phyloP scores from a whole-genome alignment of 2,888 invertebrate species.

The Drosophila falleni region DNA sequence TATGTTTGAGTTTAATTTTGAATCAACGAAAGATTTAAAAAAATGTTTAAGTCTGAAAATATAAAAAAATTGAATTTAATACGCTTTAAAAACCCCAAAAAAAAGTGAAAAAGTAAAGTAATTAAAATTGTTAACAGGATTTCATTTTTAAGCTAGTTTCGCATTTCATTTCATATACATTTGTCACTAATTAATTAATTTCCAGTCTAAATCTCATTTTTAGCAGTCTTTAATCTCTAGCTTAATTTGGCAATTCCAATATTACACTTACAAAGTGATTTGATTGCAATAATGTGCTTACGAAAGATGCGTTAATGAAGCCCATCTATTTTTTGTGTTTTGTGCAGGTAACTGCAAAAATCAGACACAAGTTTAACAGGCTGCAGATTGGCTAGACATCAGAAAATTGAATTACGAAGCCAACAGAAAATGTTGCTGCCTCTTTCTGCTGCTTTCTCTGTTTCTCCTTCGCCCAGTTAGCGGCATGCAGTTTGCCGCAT shows the following conservation, averaged over 20 bases:
- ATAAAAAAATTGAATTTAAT: no score
- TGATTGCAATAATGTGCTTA: slow-evolving; percentile 7
- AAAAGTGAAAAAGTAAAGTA: no score
- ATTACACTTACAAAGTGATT: background rate
- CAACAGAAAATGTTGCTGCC: background rate
- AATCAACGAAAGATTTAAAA: no score
- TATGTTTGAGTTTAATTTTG: no score
- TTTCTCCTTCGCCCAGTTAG: background rate
- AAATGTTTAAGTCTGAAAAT: no score
- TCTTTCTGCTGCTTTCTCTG: background rate
- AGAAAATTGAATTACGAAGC: slow-evolving; percentile 47
- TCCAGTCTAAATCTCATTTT: background rate
- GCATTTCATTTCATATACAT: no score
- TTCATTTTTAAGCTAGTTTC: no score
- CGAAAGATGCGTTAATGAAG: background rate
- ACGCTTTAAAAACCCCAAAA: no score
- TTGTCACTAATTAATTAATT: background rate
- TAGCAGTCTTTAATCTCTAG: background rate
- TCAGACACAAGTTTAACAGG: background rate
- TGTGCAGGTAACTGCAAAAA: background rate
- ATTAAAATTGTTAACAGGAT: no score
- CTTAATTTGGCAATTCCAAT: background rate
- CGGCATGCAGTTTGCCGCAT: slow-evolving; percentile 1
- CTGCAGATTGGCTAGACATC: slow-evolving; percentile 13
- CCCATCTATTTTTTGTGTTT: background rate